A percentile compares a stretch with the other conserved stretches of the same genome.
Evolutionary conservation across 2,113 vertebrate species (phyloP).

Genomic region (Tetrax tetrax): DNA sequence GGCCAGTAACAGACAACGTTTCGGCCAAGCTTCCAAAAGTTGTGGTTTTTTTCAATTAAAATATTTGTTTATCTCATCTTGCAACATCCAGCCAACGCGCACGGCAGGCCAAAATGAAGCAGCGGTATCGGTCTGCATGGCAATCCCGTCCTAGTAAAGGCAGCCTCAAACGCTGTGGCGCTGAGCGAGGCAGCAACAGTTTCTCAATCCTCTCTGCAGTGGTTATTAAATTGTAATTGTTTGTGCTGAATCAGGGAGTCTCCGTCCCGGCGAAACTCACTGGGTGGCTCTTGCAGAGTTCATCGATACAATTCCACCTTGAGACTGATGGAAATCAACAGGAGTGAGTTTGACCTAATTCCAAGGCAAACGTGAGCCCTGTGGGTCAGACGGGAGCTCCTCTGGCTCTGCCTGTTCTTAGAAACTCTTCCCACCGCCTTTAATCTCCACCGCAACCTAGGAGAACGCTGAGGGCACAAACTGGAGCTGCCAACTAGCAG

Average conservation of each 20-base stretch:
- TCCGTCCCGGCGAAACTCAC: constrained; percentile 47
- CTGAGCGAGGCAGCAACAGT: constrained; percentile 39
- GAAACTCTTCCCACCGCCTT: background rate
- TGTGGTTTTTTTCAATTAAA: background rate
- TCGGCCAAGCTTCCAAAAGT: background rate
- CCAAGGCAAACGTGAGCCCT: background rate
- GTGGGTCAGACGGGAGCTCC: background rate
- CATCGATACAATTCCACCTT: constrained; percentile 23
- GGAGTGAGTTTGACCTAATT: constrained; percentile 28
- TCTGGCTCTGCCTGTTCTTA: background rate
- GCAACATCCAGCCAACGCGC: background rate
- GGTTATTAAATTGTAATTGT: constrained; percentile 51
- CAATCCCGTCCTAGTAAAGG: background rate
- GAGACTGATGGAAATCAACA: background rate
- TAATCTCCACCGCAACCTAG: constrained; percentile 8
- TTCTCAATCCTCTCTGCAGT: constrained; percentile 47
- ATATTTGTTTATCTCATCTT: background rate
- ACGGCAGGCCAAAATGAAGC: background rate
- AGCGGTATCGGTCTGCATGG: background rate
- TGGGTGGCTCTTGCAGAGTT: constrained; percentile 8
- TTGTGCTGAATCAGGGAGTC: constrained; percentile 55
- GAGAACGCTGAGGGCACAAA: background rate
- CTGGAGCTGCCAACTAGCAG: background rate
- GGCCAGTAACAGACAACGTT: background rate
- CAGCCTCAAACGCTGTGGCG: background rate